Evolutionary conservation across 2,888 invertebrate genomes (phyloP), one percentile per base, ranked within the genome.

Genomic region (Synergus laeviventris): DNA sequence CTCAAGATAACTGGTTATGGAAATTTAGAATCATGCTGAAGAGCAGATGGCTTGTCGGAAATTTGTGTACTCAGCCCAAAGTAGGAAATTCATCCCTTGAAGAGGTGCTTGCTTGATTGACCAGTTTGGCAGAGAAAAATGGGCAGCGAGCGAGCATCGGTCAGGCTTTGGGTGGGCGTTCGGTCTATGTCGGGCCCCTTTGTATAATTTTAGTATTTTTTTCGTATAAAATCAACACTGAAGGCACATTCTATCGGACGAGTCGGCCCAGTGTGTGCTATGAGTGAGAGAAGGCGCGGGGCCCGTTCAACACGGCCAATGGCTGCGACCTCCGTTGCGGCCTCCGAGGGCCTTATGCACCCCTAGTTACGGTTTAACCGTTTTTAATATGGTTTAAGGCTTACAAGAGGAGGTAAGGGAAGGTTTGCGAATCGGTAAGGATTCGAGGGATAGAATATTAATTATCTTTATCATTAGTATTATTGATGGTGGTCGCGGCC

Each of bases 191-290:
- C 95, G 96, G 96, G 96, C 96, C 96, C 94, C 92, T 93, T 93
- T 94, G 94, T 94, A 94, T 94, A 94, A 94, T 93, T 94, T 94
- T 94, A 93, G 93, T 92, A 92, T 92, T 93, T 93, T 94, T 94
- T 94, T 94, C 94, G 94, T 95, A 95, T 95, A 96, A 96, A 96
- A 94, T 94, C 94, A 95, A 95, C 94, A 94, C 92, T 95, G 96
- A 96, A 96, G 96, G 96, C 96, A 96, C 96, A 96, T 96, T 94
- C 95, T 95, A 95, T 95, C 96, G 96, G 96, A 96, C 96, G 96
- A 95, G 94, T 94, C 95, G 96, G 96, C 96, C 96, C 96, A 95
- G 94, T 95, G 95, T 93, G 92, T 93, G 93, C 93, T 93, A 93
- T 93, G 93, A 93, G 92, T 92, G 92, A 92, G 91, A 92, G 91